Evolutionary conservation across 2,888 invertebrate genomes (phyloP), one percentile per base, ranked within the genome.

Genomic region (Rotaria macrura): DNA sequence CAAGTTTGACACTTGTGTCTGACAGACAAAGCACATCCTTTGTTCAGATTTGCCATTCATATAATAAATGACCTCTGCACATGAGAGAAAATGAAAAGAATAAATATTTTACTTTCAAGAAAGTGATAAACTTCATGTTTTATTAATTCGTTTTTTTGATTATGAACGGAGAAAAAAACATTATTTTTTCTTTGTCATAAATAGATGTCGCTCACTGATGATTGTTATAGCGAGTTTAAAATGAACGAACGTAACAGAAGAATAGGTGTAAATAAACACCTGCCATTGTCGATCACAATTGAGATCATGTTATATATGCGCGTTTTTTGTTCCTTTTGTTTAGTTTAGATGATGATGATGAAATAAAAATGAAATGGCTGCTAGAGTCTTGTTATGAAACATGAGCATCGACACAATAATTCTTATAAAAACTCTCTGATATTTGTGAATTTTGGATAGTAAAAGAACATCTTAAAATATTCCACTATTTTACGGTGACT

Each of bases 231-330:
- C 0, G 20, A 20, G 7, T 20, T 17, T 29, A 65, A 38, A 34
- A 34, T 10, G 6, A 65, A 34, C 10, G 34, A 65, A 34, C 20
- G 38, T 1, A 17, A 54, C 9, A 25, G 54, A 25, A 54, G 54
- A 54, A 54, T 25, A 65, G 65, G 65, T 65, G 65, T 65, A 65
- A 65, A 65, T 38, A 65, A 65, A 65, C 65, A 65, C 65, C 65
- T 65, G 34, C 3, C 34, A 34, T 20, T 65, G 34, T 52, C 52
- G 23, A 52, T 52, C 23, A 52, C 49, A 52, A 52, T 34, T 65
- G 34, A 65, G 20, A 34, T 20, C 65, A 65, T 34, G 7, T 29
- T 34, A 34, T 7, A 17, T 65, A 29, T 5, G 10, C 29, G 29
- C 14, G 2, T 65, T 9, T 29, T 34, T 65, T 65, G 9, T 65